A percentile compares a stretch with the other conserved stretches of the same genome.
phyloP scores from a whole-genome alignment of 1,140 invertebrate species.

The Drosophila teissieri region DNA sequence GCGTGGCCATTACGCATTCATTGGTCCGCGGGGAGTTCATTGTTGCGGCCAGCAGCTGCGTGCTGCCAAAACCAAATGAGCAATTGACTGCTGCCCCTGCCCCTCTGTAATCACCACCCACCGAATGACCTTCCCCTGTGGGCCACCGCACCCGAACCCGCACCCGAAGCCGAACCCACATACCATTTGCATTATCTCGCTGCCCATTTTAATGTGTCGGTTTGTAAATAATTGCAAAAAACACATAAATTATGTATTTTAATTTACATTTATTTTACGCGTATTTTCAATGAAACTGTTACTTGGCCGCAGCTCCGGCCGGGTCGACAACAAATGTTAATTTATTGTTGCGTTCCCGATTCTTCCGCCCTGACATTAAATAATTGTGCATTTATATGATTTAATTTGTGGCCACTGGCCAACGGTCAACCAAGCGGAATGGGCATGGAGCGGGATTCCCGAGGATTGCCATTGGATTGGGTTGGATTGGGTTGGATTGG shows the following conservation, averaged over 20 bases:
- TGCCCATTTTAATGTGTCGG: slow-evolving; percentile 77
- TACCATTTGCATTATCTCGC: slow-evolving; percentile 63
- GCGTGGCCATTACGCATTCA: slow-evolving; percentile 76
- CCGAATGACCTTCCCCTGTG: slow-evolving; percentile 10
- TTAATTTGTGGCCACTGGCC: slow-evolving; percentile 77
- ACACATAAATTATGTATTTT: slow-evolving; percentile 82
- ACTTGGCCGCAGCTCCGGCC: slow-evolving; percentile 21
- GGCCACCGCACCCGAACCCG: not conserved
- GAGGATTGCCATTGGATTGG: slow-evolving; percentile 3
- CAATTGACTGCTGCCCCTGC: slow-evolving; percentile 68
- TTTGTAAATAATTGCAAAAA: slow-evolving; percentile 81
- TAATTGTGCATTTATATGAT: slow-evolving; percentile 82
- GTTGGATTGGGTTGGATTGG: slow-evolving; percentile 16
- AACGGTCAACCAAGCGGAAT: slow-evolving; percentile 5
- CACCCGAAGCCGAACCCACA: not conserved
- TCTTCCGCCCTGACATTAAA: slow-evolving; percentile 66
- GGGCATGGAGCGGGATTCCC: not conserved
- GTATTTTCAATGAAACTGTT: slow-evolving; percentile 67
- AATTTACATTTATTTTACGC: slow-evolving; percentile 80
- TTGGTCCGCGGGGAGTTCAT: slow-evolving; percentile 72
- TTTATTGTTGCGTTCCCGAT: slow-evolving; percentile 54
- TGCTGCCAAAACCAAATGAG: slow-evolving; percentile 81
- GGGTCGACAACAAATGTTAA: slow-evolving; percentile 51
- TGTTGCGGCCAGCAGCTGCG: slow-evolving; percentile 71
- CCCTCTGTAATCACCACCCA: slow-evolving; percentile 5